Conservation (phyloP, 2,797 vertebrate genomes). For the Cossypha niveicapilla region DNA sequence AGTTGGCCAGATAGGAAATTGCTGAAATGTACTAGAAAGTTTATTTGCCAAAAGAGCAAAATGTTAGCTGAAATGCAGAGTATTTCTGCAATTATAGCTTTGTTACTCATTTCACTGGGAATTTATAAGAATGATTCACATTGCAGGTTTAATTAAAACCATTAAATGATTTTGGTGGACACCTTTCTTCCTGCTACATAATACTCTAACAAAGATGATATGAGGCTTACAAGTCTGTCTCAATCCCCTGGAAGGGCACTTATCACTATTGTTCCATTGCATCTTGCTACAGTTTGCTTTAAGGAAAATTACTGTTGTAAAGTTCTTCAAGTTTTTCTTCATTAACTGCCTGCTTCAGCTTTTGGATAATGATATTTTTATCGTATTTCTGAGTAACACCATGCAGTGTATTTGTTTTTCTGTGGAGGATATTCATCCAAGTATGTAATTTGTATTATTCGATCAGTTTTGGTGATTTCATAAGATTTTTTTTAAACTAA, state of each 20-base stretch:
- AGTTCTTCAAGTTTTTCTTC: background rate
- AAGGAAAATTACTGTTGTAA: background rate
- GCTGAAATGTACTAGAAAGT: background rate
- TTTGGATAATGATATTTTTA: background rate
- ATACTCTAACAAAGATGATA: background rate
- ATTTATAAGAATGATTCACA: background rate
- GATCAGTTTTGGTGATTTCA: background rate
- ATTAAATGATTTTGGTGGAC: background rate
- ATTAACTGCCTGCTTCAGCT: background rate
- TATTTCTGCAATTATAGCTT: background rate
- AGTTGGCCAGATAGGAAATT: background rate
- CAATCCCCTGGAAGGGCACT: rapidly evolving
- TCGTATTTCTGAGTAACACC: background rate
- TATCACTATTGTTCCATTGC: background rate
- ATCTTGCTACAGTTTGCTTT: background rate
- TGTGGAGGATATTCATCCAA: background rate
- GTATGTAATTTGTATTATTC: background rate
- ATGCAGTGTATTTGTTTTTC: background rate
- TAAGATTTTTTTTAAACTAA: background rate
- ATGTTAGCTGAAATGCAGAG: background rate
- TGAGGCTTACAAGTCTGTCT: background rate
- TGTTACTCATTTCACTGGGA: background rate
- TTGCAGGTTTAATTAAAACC: background rate
- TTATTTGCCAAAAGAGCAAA: background rate
- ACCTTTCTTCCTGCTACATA: background rate